Conservation (phyloP, 2,113 vertebrate species). For the Variabilichromis moorii region DNA sequence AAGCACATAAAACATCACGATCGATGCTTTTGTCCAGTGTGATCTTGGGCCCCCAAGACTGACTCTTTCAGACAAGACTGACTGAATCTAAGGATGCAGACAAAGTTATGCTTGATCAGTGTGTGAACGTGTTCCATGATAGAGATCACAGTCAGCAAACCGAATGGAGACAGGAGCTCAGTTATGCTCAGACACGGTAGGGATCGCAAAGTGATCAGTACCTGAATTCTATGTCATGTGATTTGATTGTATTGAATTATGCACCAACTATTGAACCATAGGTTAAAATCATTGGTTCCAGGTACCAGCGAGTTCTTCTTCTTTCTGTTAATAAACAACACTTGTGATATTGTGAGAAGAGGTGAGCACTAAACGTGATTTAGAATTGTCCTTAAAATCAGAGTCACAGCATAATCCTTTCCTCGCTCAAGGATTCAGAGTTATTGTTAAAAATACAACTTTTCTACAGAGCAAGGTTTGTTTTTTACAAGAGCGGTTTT, state of each 20-base stretch:
- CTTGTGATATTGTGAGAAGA: background rate
- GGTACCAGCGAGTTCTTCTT: background rate
- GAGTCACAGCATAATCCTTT: background rate
- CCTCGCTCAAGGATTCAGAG: background rate
- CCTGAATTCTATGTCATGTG: background rate
- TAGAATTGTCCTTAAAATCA: background rate
- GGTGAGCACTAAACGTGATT: background rate
- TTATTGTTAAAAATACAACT: background rate
- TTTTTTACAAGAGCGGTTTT: background rate
- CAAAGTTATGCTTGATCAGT: background rate
- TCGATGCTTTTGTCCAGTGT: background rate
- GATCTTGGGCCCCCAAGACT: background rate
- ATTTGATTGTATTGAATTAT: background rate
- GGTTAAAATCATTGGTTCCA: background rate
- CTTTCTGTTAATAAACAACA: background rate
- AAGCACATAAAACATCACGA: background rate
- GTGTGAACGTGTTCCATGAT: background rate
- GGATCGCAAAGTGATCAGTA: too few relatives aligned
- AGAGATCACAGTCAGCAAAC: background rate
- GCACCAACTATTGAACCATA: background rate
- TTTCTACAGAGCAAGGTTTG: background rate
- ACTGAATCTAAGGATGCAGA: background rate
- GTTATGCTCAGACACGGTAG: background rate
- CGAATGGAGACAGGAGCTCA: rapidly evolving
- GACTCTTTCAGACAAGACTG: background rate